Conservation (phyloP, 2,113 vertebrate genomes). For the Syngnathus typhle region DNA sequence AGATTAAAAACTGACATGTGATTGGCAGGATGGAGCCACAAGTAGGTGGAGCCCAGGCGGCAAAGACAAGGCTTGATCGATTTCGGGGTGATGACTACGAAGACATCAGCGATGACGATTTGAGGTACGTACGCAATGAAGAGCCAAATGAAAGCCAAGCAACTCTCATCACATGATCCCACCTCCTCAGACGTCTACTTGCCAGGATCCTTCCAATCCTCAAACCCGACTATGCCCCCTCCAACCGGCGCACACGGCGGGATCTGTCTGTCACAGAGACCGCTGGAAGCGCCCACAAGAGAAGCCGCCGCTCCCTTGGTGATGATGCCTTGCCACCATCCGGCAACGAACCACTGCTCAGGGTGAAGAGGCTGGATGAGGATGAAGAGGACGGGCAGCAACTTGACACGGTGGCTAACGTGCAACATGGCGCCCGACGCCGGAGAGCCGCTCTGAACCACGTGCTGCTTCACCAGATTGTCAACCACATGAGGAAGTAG, state of each 20-base stretch:
- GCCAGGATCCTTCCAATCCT: slow-evolving; percentile 63
- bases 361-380: slow-evolving; percentile 71
- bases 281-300: slow-evolving; percentile 37
- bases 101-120: not conserved
- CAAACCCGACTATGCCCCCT: slow-evolving; percentile 24
- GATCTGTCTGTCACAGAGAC: slow-evolving; percentile 36
- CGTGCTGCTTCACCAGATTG: slow-evolving; percentile 61
- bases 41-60: slow-evolving; percentile 60
- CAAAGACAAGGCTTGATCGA: slow-evolving; percentile 56
- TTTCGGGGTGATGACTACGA: slow-evolving; percentile 57
- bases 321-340: slow-evolving; percentile 35
- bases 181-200: slow-evolving; percentile 56
- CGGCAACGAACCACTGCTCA: slow-evolving; percentile 57
- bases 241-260: slow-evolving; percentile 42
- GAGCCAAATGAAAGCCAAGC: too few species aligned
- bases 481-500: slow-evolving; percentile 66
- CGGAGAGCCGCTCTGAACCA: slow-evolving; percentile 46
- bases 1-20: not conserved
- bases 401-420: slow-evolving; percentile 60
- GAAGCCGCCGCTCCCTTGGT: slow-evolving; percentile 66
- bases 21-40: slow-evolving; percentile 62
- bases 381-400: slow-evolving; percentile 26
- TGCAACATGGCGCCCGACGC: slow-evolving; percentile 22
- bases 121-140: slow-evolving; percentile 51
- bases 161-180: not conserved